These are phyloP conservation scores for Nymphalis urticae DNA, from an alignment of 2,888 invertebrate genomes.

Conservation along the genomic window DNA sequence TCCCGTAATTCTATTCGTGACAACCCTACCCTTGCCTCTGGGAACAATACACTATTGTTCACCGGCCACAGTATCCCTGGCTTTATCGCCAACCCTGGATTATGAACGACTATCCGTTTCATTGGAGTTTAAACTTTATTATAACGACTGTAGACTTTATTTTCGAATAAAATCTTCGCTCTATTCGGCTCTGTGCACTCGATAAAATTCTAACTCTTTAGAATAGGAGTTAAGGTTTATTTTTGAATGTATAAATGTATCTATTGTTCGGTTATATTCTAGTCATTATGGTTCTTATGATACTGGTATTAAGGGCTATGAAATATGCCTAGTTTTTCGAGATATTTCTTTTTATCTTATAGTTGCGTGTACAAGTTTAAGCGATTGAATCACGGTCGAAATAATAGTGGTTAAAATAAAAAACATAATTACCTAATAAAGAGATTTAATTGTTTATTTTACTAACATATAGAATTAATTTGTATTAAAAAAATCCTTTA, in stretches of 20 bases:
- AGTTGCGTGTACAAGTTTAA: conserved; percentile 13
- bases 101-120: conserved; percentile 23
- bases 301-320: conserved; percentile 20
- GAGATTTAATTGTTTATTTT: background rate
- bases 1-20: conserved; percentile 7
- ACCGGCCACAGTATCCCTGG: conserved; percentile 36
- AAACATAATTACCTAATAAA: conserved; percentile 4
- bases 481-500: no score
- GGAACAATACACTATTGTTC: conserved; percentile 42
- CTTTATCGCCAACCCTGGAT: conserved; percentile 39
- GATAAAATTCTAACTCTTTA: background rate
- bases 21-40: conserved; percentile 32
- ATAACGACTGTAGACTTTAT: background rate
- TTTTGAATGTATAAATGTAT: background rate
- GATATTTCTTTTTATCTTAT: conserved; percentile 2
- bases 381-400: conserved; percentile 6
- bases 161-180: background rate
- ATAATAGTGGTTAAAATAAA: background rate
- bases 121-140: conserved; percentile 19
- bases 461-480: no score
- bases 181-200: no score
- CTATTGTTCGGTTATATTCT: conserved; percentile 17
- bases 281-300: conserved; percentile 31
- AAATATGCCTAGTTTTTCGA: conserved; percentile 27
- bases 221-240: background rate